Evolutionary conservation across 1,140 invertebrate species (phyloP).

Genomic region (Dendroctonus valens): DNA sequence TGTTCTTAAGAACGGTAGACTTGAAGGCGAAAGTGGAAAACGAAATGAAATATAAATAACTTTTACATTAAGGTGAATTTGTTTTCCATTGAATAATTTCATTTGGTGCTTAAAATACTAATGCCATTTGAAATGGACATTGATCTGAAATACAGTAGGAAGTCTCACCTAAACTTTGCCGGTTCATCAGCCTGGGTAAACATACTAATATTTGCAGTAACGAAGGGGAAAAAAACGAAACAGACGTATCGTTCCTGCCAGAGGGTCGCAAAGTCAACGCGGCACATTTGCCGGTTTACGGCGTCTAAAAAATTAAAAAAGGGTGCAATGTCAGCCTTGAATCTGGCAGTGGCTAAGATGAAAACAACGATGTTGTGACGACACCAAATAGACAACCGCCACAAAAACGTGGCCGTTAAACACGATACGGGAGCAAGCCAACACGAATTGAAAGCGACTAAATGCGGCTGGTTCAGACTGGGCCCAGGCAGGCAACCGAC

Average conservation of each 20-base stretch:
- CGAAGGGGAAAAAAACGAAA: neutral
- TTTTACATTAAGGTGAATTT: slow-evolving; percentile 19
- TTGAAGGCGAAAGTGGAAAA: slow-evolving; percentile 34
- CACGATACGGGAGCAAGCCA: slow-evolving; percentile 14
- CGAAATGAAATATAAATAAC: slow-evolving; percentile 29
- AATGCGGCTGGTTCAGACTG: slow-evolving; percentile 23
- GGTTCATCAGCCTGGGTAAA: slow-evolving; percentile 25
- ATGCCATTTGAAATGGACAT: slow-evolving; percentile 1
- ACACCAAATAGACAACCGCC: slow-evolving; percentile 20
- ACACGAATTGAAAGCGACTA: slow-evolving; percentile 32
- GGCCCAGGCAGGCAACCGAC: slow-evolving; percentile 27
- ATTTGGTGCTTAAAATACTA: neutral
- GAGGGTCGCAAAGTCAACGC: slow-evolving; percentile 9
- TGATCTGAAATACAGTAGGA: slow-evolving; percentile 12
- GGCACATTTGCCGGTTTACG: slow-evolving; percentile 8
- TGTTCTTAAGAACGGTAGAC: slow-evolving; percentile 26
- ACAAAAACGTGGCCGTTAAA: slow-evolving; percentile 7
- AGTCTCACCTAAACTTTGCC: slow-evolving; percentile 26
- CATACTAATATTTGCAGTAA: slow-evolving; percentile 9
- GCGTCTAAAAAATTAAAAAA: slow-evolving; percentile 12
- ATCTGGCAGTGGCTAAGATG: slow-evolving; percentile 16
- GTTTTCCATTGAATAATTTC: neutral
- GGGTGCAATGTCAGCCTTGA: slow-evolving; percentile 18
- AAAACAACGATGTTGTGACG: slow-evolving; percentile 25
- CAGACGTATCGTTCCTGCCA: too few relatives aligned